These are phyloP conservation scores for Strigamia transsilvanica DNA, from an alignment of 2,888 invertebrate species.

Conservation along the genomic window DNA sequence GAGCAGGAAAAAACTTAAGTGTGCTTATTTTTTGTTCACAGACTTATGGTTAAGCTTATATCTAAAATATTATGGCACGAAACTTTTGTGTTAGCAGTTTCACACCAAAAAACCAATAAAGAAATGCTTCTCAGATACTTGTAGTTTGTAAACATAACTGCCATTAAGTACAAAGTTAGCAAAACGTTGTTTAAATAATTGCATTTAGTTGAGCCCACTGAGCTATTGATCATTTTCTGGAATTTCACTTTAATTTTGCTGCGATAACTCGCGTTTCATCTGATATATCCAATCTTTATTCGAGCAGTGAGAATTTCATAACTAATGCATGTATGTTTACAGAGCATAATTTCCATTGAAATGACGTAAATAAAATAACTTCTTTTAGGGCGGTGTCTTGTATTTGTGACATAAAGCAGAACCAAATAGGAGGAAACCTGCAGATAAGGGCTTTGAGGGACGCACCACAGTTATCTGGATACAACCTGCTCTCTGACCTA, in stretches of 20 bases:
- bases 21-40: background rate
- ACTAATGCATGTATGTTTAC: background rate
- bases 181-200: background rate
- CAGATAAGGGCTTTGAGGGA: background rate
- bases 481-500: conserved; percentile 21
- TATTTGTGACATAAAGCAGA: background rate
- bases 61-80: background rate
- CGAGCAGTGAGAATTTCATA: background rate
- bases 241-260: background rate
- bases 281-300: too few species aligned
- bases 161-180: too few species aligned
- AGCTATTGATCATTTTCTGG: background rate
- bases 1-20: background rate
- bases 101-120: too few species aligned
- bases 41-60: background rate
- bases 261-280: background rate
- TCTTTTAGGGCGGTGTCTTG: conserved; percentile 14
- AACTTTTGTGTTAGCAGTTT: background rate
- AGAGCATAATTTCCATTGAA: background rate
- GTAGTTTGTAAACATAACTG: too few species aligned
- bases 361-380: background rate
- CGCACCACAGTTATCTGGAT: background rate
- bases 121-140: too few species aligned
- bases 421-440: background rate
- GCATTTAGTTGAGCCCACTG: background rate